Base-by-base conservation (phyloP, 2,888 invertebrate species). In the Nyleta sp. region DNA sequence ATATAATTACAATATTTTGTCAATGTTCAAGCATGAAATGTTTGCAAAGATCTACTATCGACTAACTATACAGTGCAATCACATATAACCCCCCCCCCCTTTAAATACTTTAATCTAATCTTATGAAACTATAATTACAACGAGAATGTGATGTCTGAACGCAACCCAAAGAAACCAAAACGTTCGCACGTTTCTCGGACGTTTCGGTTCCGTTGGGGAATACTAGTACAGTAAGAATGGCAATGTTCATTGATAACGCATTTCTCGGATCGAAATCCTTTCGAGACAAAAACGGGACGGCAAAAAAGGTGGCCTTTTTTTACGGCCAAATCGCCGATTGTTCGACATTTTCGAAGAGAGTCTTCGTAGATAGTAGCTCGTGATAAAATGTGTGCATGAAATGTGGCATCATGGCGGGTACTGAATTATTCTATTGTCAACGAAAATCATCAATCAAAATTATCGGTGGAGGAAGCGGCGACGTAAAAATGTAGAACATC, bases 1-100 rank as follows among this genome's bases (percentile, higher is more conserved):
- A 89, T 84, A 89, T 79, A 88, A 88, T 82, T 88, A 87, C 83
- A 89, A 84, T 89, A 86, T 85, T 86, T 87, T 82, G 81, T 87
- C 83, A 85, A 83, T 80, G 84, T 86, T 28, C 74, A 83, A 81
- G 82, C 68, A 75, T 77, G 68, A 68, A 64, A 70, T 75, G 65
- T 71, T 71, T 53, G 70, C 74, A 59, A 68, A 68, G 50, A 68
- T 40, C 67, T 71, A 74, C 59, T 70, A 62, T 40, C 20, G 40
- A 53, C 78, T 74, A 78, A 73, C 55, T 73, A 67, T 42, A 53
- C 10, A 55, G 33, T 55, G 67, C 59, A 65, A 52, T 17, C 38
- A n/a, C 28, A 57, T 40, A 11, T 59, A 59, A 35, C 15, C 22
- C 17, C 11, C 22, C 18, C n/a, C 50, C 60, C 10, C 11, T n/a